Conservation (phyloP, 2,888 invertebrate species). For the Emmelina monodactyla region DNA sequence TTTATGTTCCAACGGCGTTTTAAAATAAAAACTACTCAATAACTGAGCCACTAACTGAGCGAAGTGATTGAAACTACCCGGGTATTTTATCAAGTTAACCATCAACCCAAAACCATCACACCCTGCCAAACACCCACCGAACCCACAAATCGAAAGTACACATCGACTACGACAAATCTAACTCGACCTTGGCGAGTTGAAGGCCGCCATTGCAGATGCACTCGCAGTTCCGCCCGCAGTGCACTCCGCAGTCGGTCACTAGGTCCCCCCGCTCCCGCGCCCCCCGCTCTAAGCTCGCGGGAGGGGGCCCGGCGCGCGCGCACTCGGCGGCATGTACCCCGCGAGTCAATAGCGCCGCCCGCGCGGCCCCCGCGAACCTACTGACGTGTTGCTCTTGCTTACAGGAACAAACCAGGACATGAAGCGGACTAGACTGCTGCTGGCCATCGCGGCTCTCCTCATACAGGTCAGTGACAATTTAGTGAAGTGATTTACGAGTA, state of each 20-base stretch:
- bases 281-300: slow-evolving; percentile 18
- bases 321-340: slow-evolving; percentile 3
- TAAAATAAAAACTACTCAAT: too few relatives aligned
- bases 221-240: slow-evolving; percentile 42
- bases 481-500: too few relatives aligned
- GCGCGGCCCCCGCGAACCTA: slow-evolving; percentile 17
- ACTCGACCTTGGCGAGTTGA: slow-evolving; percentile 54
- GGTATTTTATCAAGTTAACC: too few relatives aligned
- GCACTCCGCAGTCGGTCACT: slow-evolving; percentile 63
- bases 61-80: too few relatives aligned
- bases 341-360: slow-evolving; percentile 6
- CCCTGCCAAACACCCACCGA: too few relatives aligned
- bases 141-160: too few relatives aligned
- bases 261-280: slow-evolving; percentile 43
- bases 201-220: slow-evolving; percentile 52
- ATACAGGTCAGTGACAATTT: slow-evolving; percentile 53
- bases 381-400: slow-evolving; percentile 30
- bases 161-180: slow-evolving; percentile 16
- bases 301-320: slow-evolving; percentile 14
- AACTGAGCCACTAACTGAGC: too few relatives aligned
- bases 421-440: slow-evolving; percentile 59
- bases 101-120: too few relatives aligned
- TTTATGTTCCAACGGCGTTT: too few relatives aligned
- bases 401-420: slow-evolving; percentile 37
- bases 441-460: slow-evolving; percentile 54